phyloP scores from a whole-genome alignment of 2,113 vertebrate species.

The Platysternon megacephalum region DNA sequence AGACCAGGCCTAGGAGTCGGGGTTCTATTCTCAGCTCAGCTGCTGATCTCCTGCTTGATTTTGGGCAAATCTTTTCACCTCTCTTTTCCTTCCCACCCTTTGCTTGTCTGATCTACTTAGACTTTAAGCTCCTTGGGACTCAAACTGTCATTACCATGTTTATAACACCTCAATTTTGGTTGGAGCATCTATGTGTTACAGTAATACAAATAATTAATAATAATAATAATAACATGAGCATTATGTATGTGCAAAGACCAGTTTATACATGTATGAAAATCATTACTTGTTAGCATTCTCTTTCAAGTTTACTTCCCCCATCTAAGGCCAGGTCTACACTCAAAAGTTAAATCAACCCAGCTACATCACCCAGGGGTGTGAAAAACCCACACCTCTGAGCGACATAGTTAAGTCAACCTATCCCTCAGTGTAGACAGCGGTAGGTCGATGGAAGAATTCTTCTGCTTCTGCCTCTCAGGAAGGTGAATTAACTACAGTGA shows the following conservation, averaged over 20 bases:
- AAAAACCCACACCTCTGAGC: too few species aligned
- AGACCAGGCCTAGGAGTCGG: neutral
- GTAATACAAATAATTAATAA: neutral
- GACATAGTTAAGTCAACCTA: too few species aligned
- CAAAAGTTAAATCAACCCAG: too few species aligned
- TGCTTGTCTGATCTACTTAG: neutral
- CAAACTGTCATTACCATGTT: neutral
- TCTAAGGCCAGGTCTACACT: neutral
- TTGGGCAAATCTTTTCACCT: neutral
- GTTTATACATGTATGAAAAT: neutral
- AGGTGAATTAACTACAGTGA: neutral
- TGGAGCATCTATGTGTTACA: neutral
- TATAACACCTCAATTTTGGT: neutral
- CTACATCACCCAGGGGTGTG: too few species aligned
- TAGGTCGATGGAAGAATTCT: neutral
- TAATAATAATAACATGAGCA: neutral
- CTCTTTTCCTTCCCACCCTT: neutral
- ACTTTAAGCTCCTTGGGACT: neutral
- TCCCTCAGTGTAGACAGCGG: neutral
- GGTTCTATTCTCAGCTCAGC: neutral
- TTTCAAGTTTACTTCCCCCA: neutral
- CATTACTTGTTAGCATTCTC: neutral
- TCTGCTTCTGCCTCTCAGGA: neutral
- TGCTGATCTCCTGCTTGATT: constrained; percentile 7
- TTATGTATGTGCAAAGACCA: neutral